phyloP scores from a whole-genome alignment of 2,797 vertebrate species.

The Dallia pectoralis region DNA sequence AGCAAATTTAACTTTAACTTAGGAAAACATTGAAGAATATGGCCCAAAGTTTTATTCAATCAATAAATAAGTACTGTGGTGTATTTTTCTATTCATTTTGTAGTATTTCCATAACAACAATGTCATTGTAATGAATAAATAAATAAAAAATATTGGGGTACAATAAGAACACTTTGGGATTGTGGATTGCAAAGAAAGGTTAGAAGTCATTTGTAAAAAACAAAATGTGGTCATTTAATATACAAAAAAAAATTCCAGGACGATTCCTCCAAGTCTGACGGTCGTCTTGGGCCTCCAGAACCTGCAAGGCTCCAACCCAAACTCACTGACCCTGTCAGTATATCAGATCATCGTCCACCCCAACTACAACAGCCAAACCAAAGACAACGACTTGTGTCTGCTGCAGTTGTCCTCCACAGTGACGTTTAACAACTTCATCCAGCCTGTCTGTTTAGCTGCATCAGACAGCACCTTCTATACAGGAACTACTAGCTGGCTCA shows the following conservation, averaged over 20 bases:
- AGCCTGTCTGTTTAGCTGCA: slow-evolving; percentile 54
- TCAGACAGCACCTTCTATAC: slow-evolving; percentile 32
- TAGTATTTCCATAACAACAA: too few relatives aligned
- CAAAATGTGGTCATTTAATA: not conserved
- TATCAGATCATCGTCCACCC: slow-evolving; percentile 25
- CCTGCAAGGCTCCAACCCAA: accelerated
- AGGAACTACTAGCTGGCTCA: slow-evolving; percentile 47
- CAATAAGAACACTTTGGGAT: too few relatives aligned
- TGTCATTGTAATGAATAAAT: too few relatives aligned
- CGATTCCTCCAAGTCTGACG: not conserved
- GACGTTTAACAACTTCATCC: slow-evolving; percentile 41
- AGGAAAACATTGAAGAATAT: too few relatives aligned
- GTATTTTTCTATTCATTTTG: too few relatives aligned
- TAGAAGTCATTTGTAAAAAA: too few relatives aligned
- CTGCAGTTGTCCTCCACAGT: slow-evolving; percentile 47
- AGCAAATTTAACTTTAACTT: too few relatives aligned
- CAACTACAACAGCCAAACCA: accelerated
- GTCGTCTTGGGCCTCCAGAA: slow-evolving; percentile 38
- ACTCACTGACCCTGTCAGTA: not conserved
- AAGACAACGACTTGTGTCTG: slow-evolving; percentile 50
- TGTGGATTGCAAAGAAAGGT: not conserved
- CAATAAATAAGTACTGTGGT: too few relatives aligned
- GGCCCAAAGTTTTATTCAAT: too few relatives aligned
- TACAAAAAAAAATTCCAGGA: not conserved
- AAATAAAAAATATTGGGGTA: not conserved